Evolutionary conservation across 2,888 invertebrate genomes (phyloP).

Genomic region (Oxycera nigricornis): DNA sequence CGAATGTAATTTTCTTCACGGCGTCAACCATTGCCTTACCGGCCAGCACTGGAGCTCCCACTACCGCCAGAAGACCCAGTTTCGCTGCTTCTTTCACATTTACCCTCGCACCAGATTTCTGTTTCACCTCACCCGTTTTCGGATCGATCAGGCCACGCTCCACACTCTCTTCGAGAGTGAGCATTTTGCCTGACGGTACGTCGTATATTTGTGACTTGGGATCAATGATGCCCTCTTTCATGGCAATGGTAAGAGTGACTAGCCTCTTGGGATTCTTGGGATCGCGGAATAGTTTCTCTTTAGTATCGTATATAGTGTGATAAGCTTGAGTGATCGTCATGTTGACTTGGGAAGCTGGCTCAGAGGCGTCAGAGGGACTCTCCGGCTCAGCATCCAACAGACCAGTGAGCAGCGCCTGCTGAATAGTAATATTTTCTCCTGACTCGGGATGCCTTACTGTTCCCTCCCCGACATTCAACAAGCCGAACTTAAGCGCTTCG

Average conservation of each 20-base stretch:
- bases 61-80: conserved; percentile 77
- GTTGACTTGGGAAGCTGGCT: conserved; percentile 56
- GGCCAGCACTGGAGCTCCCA: conserved; percentile 77
- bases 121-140: conserved; percentile 72
- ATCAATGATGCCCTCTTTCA: conserved; percentile 64
- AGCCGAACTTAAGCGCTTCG: conserved; percentile 78
- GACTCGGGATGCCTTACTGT: conserved; percentile 79
- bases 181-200: conserved; percentile 72
- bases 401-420: conserved; percentile 79
- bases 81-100: conserved; percentile 77
- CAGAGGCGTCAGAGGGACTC: not conserved
- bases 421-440: conserved; percentile 74
- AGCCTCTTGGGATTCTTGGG: conserved; percentile 62
- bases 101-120: conserved; percentile 71
- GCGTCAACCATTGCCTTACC: conserved; percentile 84
- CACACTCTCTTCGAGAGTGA: conserved; percentile 79
- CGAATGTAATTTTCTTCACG: conserved; percentile 66
- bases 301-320: conserved; percentile 71
- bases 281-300: conserved; percentile 65
- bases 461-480: conserved; percentile 80
- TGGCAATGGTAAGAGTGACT: conserved; percentile 66
- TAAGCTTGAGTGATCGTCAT: conserved; percentile 72
- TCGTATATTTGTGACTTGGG: conserved; percentile 77
- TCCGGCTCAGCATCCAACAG: conserved; percentile 68
- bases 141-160: conserved; percentile 77